Evolutionary conservation across 1,140 invertebrate genomes (phyloP), one percentile per base, ranked within the genome.

Genomic region (Drosophila tropicalis): DNA sequence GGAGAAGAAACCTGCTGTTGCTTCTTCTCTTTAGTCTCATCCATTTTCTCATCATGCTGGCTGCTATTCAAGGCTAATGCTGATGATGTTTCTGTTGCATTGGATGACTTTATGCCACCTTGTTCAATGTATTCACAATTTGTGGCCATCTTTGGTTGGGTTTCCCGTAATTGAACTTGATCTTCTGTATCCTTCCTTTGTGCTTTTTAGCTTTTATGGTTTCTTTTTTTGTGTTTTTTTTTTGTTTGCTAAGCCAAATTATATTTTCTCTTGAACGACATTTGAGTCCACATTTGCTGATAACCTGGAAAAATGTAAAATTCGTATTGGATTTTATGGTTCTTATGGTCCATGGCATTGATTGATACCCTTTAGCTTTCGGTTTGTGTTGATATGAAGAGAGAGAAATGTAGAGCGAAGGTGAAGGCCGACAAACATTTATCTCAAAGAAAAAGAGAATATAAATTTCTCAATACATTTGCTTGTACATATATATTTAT

Each of bases 61-160:
- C 71, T 75, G 62, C 69, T 29, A 5, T 29, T 75, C 72, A 76
- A 57, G 81, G 68, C 62, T 25, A 57, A 55, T 39, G 36, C 36
- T 13, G 54, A 57, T 65, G 56, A 70, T 67, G 58, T 47, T 55
- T 29, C 13, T 36, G 54, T 51, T 54, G 47, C 32, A 65, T 41
- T 29, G 34, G 63, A 22, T 39, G 64, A 17, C 34, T 72, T 79
- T 79, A 73, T 84, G 66, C 79, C 75, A 71, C 75, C 75, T 61
- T 90, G 86, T 67, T 90, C 81, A 17, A 82, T 89, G 41, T 78
- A 82, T 44, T 83, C 81, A 63, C 72, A 90, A 70, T 86, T 86
- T 63, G 84, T 90, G 79, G 81, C 90, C 90, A 91, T 91, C 86
- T 80, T 66, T 66, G 51, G 57, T 19, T 40, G 22, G 2, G 17